phyloP scores from a whole-genome alignment of 2,113 vertebrate species.

The Heterotis niloticus region DNA sequence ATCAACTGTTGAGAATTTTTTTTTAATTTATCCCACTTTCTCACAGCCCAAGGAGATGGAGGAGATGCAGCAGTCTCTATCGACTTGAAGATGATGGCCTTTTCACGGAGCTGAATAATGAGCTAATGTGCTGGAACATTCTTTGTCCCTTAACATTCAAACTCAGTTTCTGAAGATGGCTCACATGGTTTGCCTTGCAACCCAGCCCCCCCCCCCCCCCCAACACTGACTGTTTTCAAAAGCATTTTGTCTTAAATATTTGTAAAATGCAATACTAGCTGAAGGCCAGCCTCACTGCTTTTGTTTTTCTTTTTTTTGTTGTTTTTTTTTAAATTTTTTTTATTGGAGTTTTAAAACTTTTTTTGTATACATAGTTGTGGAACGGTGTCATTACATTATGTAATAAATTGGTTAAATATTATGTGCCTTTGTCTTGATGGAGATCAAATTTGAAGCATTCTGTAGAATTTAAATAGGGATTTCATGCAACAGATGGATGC shows the following conservation, averaged over 20 bases:
- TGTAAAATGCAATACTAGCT: background rate
- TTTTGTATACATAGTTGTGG: background rate
- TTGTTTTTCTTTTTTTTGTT: too few relatives aligned
- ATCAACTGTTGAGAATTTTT: background rate
- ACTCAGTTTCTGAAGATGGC: background rate
- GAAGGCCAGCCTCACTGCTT: background rate
- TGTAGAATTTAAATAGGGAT: background rate
- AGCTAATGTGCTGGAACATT: background rate
- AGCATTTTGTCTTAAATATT: background rate
- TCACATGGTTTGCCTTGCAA: background rate
- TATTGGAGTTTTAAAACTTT: background rate
- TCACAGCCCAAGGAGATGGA: conserved; percentile 74
- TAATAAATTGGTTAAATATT: background rate
- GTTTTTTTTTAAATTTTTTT: background rate
- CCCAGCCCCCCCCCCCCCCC: too few relatives aligned
- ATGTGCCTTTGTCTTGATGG: too few relatives aligned
- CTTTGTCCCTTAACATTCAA: background rate
- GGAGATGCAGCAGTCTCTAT: conserved; percentile 61
- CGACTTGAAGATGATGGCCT: conserved; percentile 1
- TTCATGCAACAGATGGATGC: background rate
- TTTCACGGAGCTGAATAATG: conserved; percentile 10
- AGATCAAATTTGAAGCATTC: too few relatives aligned
- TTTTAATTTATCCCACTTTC: background rate
- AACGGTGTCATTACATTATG: conserved; percentile 10
- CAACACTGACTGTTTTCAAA: background rate